Evolutionary conservation across 2,113 vertebrate genomes (phyloP), one percentile per base, ranked within the genome.

Genomic region (Eulemur rufifrons): DNA sequence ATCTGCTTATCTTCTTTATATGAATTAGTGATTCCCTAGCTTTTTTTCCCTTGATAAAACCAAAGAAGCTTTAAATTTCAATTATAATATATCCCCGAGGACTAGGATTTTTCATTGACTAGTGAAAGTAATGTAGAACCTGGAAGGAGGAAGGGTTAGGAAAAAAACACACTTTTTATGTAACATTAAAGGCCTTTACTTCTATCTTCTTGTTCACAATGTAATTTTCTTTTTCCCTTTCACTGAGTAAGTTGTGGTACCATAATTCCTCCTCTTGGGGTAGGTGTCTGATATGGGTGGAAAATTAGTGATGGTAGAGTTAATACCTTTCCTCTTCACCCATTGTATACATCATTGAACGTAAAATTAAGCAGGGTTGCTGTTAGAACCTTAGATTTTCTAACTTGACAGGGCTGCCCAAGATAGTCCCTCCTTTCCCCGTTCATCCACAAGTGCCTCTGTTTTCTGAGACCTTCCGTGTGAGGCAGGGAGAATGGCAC

Each of bases 1-100:
- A 3, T 63, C 21, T 88, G 50, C 29, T 90, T 69, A 69, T 81
- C n/a, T 85, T 92, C 20, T 45, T 80, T 20, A 84, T 64, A 25
- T 83, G 71, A 89, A 81, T 59, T 93, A 84, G 39, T 89, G 87
- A 47, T 95, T 94, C 39, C 20, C 23, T 78, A 86, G 32, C n/a
- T 63, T 32, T 50, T 81, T 82, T 76, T 39, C 18, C 17, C 34
- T 88, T 83, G 77, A 14, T 73, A 80, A 93, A 88, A 68, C 66
- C 12, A 66, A 76, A 42, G 45, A 84, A 64, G 27, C 59, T 95
- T 86, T 93, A 59, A 74, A 81, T 87, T 87, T 91, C 27, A 27
- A 0, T 83, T 85, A 56, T 56, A 21, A 21, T 56, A 42, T 25
- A 84, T 5, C 9, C 52, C 8, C 54, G 77, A 88, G 81, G 25